Evolutionary conservation across 2,113 vertebrate genomes (phyloP).

Genomic region (Ptilonorhynchus violaceus): DNA sequence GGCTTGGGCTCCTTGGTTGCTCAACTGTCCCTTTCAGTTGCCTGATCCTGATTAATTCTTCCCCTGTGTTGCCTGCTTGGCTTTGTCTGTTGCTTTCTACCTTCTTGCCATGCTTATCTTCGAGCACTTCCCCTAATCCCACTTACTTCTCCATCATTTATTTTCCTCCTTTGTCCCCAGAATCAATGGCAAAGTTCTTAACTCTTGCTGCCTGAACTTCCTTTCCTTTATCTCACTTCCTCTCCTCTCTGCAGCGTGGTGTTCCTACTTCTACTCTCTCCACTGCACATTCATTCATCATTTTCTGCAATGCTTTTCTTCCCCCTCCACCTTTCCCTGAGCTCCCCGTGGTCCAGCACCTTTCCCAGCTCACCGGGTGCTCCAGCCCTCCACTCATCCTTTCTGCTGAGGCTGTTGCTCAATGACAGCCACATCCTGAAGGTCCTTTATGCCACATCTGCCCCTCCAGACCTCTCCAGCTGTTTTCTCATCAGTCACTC

Average conservation of each 20-base stretch:
- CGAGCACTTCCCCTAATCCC: conserved; percentile 16
- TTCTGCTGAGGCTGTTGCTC: background rate
- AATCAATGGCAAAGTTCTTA: conserved; percentile 42
- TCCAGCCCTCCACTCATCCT: background rate
- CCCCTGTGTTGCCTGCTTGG: fast-evolving
- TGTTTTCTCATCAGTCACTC: background rate
- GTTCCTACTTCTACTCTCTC: background rate
- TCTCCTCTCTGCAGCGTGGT: background rate
- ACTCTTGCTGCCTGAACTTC: conserved; percentile 37
- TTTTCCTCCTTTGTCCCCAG: conserved; percentile 32
- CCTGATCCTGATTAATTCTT: background rate
- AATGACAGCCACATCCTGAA: fast-evolving
- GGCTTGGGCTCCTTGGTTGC: background rate
- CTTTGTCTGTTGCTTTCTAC: background rate
- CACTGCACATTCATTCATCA: background rate
- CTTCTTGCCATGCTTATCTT: conserved; percentile 28
- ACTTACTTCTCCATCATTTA: conserved; percentile 19
- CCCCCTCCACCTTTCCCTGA: background rate
- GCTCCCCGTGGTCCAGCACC: background rate
- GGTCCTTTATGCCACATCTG: background rate
- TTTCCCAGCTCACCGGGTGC: background rate
- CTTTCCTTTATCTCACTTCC: conserved; percentile 45
- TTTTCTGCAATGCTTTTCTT: background rate
- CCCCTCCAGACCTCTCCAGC: background rate
- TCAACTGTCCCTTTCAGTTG: fast-evolving